Base-by-base conservation (phyloP, 2,888 invertebrate species). In the Agriopis marginaria region DNA sequence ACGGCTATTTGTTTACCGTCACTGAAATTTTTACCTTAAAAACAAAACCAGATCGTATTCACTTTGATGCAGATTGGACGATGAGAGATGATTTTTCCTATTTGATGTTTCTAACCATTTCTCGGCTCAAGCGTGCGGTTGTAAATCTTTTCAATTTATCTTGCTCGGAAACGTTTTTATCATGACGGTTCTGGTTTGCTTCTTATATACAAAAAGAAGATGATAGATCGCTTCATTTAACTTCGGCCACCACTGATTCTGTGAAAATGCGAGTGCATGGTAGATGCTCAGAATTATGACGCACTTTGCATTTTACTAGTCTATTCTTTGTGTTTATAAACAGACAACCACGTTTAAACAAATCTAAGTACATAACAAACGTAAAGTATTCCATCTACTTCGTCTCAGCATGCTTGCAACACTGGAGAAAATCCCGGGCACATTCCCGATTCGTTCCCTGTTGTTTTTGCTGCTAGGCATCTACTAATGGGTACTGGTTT, bases 371-470 rank as follows among this genome's bases (percentile, higher is more conserved):
- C 11, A 12, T 40, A 11, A 44, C 63, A 70, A 75, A 14, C 14
- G 49, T 66, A 74, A 76, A 79, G 77, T 75, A 63, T 73, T 59
- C 72, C 76, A 51, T 51, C 61, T 50, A 44, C 11, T 56, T 23
- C 17, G 17, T 45, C 58, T 45, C 32, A 45, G 23, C 45, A 77
- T 85, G 79, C 58, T 58, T 45, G 89, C 88, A 90, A 88, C 87
- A 86, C 85, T 79, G 71, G 79, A 77, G 84, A 78, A 76, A 86
- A 89, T 90, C 86, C 85, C 85, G 90, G 88, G 86, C 89, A 89
- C 93, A 94, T 94, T 93, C 93, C 90, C 89, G 93, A 94, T 94
- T 93, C 93, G 93, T 93, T 94, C 93, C 93, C 91, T 88, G 92
- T 91, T 89, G 92, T 94, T 94, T 93, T 94, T 94, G 93, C 90